Base-by-base conservation (phyloP, 2,113 vertebrate species). In the Bufo bufo region DNA sequence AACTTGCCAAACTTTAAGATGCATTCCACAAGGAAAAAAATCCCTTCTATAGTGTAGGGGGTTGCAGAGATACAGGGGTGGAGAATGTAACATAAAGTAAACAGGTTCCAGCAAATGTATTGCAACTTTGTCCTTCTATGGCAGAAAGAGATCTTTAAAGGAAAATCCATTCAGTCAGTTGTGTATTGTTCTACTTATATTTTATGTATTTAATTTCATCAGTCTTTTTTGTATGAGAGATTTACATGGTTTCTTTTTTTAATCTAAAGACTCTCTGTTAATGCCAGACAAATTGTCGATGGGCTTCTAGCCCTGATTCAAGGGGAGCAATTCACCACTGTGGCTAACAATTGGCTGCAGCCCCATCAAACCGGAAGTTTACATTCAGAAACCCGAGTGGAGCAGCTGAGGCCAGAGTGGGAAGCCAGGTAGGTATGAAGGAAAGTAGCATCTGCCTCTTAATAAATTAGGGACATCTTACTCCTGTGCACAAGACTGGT, bases 111-210 rank as follows among this genome's bases (percentile, higher is more conserved):
- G 82, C 72, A 84, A 87, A 78, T 83, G 72, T 43, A 83, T 78
- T 71, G 87, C 66, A 69, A 78, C 61, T 87, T 58, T 88, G 87
- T 56, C 87, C 87, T 84, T 89, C 82, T 89, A 89, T 89, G 87
- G 87, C 72, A 89, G 47, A 78, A 89, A 78, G 7, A 5, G 23
- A 80, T 77, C 33, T 78, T 66, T 49, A 84, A 71, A 89, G 66
- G 33, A 78, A 78, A 69, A 63, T 66, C 43, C 6, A 71, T 19
- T 81, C 54, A 19, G 50, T 5, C 77, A 47, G 47, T 69, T 69
- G 71, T 49, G 59, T 65, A 65, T 65, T 74, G 45, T 71, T 3
- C n/a, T 33, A 82, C 17, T 82, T 82, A 17, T 84, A 33, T 50
- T 17, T 71, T 12, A 13, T 33, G 23, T 65, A 10, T 14, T 83